Percentiles rank a stretch among this genome's conserved stretches.
phyloP scores from a whole-genome alignment of 2,797 vertebrate species.

The Girardinus metallicus region DNA sequence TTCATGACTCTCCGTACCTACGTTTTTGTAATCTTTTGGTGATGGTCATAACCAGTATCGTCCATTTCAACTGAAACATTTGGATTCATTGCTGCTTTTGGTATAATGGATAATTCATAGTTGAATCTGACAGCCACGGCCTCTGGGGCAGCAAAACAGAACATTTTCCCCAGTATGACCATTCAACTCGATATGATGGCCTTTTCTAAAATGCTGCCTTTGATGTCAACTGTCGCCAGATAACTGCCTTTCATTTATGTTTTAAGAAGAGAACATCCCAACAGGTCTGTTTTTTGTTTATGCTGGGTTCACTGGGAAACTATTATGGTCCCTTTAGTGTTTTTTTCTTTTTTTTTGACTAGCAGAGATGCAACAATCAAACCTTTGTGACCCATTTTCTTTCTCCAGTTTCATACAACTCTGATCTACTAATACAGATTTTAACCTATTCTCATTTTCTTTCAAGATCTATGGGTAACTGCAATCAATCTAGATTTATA shows the following conservation, averaged over 20 bases:
- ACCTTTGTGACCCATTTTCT: not conserved
- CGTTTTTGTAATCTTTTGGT: not conserved
- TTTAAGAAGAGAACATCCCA: slow-evolving; percentile 5
- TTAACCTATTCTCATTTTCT: not conserved
- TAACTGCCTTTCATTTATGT: slow-evolving; percentile 3
- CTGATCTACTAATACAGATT: not conserved
- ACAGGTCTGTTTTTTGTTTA: not conserved
- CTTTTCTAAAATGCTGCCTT: slow-evolving; percentile 15
- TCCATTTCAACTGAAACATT: not conserved
- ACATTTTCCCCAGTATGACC: slow-evolving; percentile 1
- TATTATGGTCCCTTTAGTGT: not conserved
- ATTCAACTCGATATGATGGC: not conserved
- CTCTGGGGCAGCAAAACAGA: slow-evolving; percentile 12
- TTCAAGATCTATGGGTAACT: not conserved
- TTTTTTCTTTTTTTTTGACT: slow-evolving; percentile 11
- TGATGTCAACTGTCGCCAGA: slow-evolving; percentile 5
- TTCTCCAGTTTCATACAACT: not conserved
- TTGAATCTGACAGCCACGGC: not conserved
- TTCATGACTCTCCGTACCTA: not conserved
- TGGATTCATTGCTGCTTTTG: not conserved
- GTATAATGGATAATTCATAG: not conserved
- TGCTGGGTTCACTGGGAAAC: slow-evolving; percentile 2
- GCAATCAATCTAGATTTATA: not conserved
- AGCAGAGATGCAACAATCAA: not conserved
- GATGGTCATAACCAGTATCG: not conserved